Evolutionary conservation across 35 echinoderm and acorn worm genomes (phyloP).

Genomic region (Apostichopus parvimensis): DNA sequence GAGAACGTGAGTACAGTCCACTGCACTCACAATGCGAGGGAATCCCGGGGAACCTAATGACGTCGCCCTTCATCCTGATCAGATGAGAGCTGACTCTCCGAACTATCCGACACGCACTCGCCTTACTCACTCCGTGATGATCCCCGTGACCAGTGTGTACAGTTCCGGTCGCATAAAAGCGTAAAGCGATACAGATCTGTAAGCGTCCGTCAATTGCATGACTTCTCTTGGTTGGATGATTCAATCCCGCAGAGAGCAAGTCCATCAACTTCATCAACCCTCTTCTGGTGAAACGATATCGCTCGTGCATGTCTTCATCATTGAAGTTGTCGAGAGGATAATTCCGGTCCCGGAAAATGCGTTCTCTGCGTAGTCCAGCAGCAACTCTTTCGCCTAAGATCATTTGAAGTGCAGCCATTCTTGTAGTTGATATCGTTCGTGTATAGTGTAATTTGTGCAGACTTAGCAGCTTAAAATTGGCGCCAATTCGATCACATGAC

Average conservation of each 20-base stretch:
- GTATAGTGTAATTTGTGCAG: too few relatives aligned
- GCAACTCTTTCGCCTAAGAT: too few relatives aligned
- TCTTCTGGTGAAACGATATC: background rate
- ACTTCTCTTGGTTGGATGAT: conserved; percentile 41
- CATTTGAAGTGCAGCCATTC: background rate
- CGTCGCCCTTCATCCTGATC: background rate
- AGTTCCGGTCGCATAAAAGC: conserved; percentile 49
- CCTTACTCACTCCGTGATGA: background rate
- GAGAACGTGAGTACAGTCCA: too few relatives aligned
- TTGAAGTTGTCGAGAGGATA: conserved; percentile 22
- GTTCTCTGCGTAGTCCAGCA: too few relatives aligned
- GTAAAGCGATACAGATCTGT: conserved; percentile 38
- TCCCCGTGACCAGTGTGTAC: background rate
- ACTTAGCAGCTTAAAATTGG: background rate
- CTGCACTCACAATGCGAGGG: too few relatives aligned
- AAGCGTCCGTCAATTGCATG: conserved; percentile 56
- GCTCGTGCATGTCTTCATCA: conserved; percentile 66
- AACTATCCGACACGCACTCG: background rate
- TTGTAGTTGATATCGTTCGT: background rate
- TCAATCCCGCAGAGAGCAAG: conserved; percentile 13
- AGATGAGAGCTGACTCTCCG: conserved; percentile 1
- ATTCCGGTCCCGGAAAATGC: background rate
- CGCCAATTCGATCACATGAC: background rate
- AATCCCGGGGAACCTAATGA: background rate
- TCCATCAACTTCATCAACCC: conserved; percentile 67